phyloP scores from a whole-genome alignment of 2,888 invertebrate genomes.

The Theodoxus fluviatilis region DNA sequence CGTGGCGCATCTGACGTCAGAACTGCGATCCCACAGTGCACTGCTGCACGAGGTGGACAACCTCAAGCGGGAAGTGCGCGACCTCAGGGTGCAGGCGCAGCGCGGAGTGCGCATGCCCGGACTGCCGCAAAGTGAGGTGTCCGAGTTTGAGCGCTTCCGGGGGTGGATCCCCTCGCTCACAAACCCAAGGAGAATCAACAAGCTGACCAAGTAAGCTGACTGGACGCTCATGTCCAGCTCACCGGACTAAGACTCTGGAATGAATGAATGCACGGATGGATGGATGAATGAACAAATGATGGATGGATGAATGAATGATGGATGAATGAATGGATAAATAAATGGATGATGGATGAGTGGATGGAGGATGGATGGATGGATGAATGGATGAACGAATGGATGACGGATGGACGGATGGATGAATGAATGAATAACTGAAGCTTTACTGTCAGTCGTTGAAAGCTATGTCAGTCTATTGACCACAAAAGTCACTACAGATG shows the following conservation, averaged over 20 bases:
- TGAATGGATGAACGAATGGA: too few species aligned
- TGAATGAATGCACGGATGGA: neutral
- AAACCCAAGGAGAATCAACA: conserved; percentile 85
- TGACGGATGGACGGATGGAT: too few species aligned
- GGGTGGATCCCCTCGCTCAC: conserved; percentile 71
- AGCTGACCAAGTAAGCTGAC: conserved; percentile 76
- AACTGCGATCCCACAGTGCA: conserved; percentile 87
- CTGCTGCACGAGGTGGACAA: conserved; percentile 88
- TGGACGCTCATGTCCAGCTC: too few species aligned
- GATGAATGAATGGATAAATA: too few species aligned
- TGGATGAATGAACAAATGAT: neutral
- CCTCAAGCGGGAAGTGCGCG: conserved; percentile 82
- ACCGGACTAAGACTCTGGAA: too few species aligned
- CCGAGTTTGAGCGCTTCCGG: conserved; percentile 60
- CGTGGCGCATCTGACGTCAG: conserved; percentile 88
- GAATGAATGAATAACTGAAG: too few species aligned
- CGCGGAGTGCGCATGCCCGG: conserved; percentile 26
- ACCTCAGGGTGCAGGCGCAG: conserved; percentile 66
- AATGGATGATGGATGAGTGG: too few species aligned
- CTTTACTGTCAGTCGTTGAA: too few species aligned
- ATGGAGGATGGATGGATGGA: too few species aligned
- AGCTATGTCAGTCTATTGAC: too few species aligned
- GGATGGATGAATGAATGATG: conserved; percentile 8
- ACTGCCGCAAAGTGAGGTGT: conserved; percentile 28
- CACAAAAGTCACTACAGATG: too few species aligned